These are phyloP conservation scores for Tetragnatha montana DNA, from an alignment of 2,888 invertebrate genomes.

Conservation along the genomic window DNA sequence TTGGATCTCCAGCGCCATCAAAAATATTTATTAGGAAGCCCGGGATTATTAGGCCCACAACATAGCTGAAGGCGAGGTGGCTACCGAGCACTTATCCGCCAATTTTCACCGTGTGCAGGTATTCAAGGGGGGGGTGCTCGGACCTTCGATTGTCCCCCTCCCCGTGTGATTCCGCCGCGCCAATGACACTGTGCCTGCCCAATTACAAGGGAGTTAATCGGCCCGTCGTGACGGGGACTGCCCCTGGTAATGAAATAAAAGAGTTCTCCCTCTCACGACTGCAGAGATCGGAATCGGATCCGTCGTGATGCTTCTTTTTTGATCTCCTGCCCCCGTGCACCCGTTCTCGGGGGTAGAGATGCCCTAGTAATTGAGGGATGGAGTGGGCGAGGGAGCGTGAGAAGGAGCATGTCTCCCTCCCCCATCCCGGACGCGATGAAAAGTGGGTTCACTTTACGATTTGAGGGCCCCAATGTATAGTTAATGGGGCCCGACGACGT, in stretches of 20 bases:
- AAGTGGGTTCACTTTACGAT: background rate
- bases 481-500: background rate
- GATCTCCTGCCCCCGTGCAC: background rate
- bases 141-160: slow-evolving; percentile 8
- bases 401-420: background rate
- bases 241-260: slow-evolving; percentile 8
- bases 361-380: background rate
- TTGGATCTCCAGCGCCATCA: slow-evolving; percentile 11
- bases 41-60: background rate
- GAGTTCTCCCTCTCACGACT: slow-evolving; percentile 44
- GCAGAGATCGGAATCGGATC: slow-evolving; percentile 33
- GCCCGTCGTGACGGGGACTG: slow-evolving; percentile 37
- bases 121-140: background rate
- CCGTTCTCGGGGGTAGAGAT: background rate
- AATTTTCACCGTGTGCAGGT: background rate
- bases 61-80: background rate
- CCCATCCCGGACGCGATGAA: background rate
- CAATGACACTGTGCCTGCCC: slow-evolving; percentile 49
- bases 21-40: slow-evolving; percentile 8
- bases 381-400: background rate
- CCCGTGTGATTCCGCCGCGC: slow-evolving; percentile 23
- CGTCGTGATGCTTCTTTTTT: background rate
- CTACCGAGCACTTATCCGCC: background rate
- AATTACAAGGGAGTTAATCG: slow-evolving; percentile 63
- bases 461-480: background rate